A percentile compares a stretch with the other conserved stretches of the same genome.
phyloP scores from a whole-genome alignment of 2,888 invertebrate species.

The Nomada hirtipes region DNA sequence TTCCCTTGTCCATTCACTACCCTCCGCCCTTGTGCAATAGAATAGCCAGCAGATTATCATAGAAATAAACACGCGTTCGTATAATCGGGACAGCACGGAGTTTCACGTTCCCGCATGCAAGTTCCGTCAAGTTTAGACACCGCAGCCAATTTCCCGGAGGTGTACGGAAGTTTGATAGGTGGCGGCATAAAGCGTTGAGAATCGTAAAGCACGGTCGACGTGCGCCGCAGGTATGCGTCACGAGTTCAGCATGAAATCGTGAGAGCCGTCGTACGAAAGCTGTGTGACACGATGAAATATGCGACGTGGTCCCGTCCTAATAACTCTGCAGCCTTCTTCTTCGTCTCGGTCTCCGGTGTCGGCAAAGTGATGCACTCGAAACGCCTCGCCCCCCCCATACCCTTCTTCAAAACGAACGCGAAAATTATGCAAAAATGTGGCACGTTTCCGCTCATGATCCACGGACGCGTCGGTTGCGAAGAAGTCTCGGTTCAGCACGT shows the following conservation, averaged over 20 bases:
- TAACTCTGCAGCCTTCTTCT: slow-evolving; percentile 22
- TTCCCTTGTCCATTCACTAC: too few species aligned
- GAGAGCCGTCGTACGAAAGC: not conserved
- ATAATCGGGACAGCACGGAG: too few species aligned
- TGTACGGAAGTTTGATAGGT: not conserved
- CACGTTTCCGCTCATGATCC: slow-evolving; percentile 24
- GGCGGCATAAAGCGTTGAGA: slow-evolving; percentile 5
- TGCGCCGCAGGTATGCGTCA: slow-evolving; percentile 17
- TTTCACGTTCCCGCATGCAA: not conserved
- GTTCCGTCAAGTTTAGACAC: not conserved
- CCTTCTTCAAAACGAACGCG: slow-evolving; percentile 59
- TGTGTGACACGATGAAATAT: slow-evolving; percentile 24
- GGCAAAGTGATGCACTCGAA: slow-evolving; percentile 10
- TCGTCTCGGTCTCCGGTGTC: slow-evolving; percentile 14
- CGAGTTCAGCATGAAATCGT: slow-evolving; percentile 19
- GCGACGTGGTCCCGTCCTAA: slow-evolving; percentile 20
- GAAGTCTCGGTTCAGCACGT: slow-evolving; percentile 34
- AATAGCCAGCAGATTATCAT: too few species aligned
- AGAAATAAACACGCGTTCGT: too few species aligned
- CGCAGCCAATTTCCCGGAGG: not conserved
- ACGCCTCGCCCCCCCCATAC: not conserved
- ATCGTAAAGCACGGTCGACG: slow-evolving; percentile 18
- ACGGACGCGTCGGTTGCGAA: not conserved
- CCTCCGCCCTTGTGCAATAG: too few species aligned
- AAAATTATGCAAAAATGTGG: slow-evolving; percentile 65